Base-by-base conservation (phyloP, 2,797 vertebrate species). In the Alosa sapidissima region DNA sequence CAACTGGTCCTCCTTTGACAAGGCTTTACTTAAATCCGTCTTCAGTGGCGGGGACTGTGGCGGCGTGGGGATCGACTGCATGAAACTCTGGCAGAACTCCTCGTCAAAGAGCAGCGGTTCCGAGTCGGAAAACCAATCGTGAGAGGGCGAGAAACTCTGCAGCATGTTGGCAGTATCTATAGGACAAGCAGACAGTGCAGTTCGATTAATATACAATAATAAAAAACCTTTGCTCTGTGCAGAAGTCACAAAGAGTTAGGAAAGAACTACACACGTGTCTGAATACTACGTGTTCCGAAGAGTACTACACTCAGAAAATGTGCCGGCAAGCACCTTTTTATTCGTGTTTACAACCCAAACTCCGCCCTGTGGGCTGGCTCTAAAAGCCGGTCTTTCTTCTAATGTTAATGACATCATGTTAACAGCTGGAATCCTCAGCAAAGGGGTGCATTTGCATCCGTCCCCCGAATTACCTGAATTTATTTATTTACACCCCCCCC, bases 91-190 rank as follows among this genome's bases (percentile, higher is more conserved):
- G 85, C 93, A 95, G 85, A 96, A 94, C 55, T 96, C 94, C 0
- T 96, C 94, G 1, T 96, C 96, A 52, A 96, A 95, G 16, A 96
- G 92, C 86, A 95, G 90, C 81, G 95, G 95, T 89, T 96, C 96
- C 0, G 92, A 84, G 85, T 91, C 90, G 81, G 52, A 93, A 11
- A 95, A 85, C 95, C 95, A 96, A 85, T 95, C 94, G 68, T 93
- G 94, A 2, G 94, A 92, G 87, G 95, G 94, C 58, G 91, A 89
- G 81, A 93, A 94, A 89, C 93, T 94, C 75, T 92, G 94, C 91
- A 96, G 88, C 95, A 96, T 96, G 84, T 88, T 92, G 19, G 83
- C 51, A 41, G 65, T 84, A 86, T 84, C 88, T 88, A 81, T 55
- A 81, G 65, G 52, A 58, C 48, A 65, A 8, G 41, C 68, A 75